These are phyloP conservation scores for Allophyes oxyacanthae DNA, from an alignment of 2,888 invertebrate species.

Conservation along the genomic window DNA sequence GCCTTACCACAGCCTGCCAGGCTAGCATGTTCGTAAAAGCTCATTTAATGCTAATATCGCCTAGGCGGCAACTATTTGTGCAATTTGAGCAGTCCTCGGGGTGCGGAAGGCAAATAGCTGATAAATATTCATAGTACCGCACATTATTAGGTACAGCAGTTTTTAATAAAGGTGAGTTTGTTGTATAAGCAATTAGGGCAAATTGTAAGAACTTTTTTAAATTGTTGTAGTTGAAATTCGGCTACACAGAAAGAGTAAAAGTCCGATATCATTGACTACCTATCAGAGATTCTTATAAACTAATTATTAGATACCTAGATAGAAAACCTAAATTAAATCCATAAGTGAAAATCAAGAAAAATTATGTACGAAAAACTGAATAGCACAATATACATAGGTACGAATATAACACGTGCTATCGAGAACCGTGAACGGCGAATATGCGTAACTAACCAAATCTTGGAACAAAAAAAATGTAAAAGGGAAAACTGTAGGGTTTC, in stretches of 20 bases:
- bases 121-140: constrained; percentile 55
- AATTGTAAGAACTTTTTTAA: background rate
- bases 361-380: too few relatives aligned
- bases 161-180: constrained; percentile 35
- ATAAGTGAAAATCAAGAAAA: too few relatives aligned
- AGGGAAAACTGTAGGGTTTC: constrained; percentile 65
- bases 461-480: constrained; percentile 41
- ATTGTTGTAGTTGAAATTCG: too few relatives aligned
- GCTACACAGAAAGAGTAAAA: too few relatives aligned
- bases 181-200: constrained; percentile 27
- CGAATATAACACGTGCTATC: constrained; percentile 2
- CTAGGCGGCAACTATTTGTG: constrained; percentile 61
- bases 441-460: constrained; percentile 41
- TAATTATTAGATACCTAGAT: too few relatives aligned
- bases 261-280: too few relatives aligned
- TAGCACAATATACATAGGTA: background rate
- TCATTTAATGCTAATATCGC: constrained; percentile 74
- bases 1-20: constrained; percentile 29
- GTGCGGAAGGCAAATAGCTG: constrained; percentile 52
- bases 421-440: constrained; percentile 1
- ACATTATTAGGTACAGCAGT: constrained; percentile 33
- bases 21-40: constrained; percentile 59
- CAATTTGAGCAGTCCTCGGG: constrained; percentile 60
- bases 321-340: too few relatives aligned
- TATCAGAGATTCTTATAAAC: too few relatives aligned